phyloP scores from a whole-genome alignment of 37 sponge, comb jelly and placozoan genomes.

The Oopsacas minuta region DNA sequence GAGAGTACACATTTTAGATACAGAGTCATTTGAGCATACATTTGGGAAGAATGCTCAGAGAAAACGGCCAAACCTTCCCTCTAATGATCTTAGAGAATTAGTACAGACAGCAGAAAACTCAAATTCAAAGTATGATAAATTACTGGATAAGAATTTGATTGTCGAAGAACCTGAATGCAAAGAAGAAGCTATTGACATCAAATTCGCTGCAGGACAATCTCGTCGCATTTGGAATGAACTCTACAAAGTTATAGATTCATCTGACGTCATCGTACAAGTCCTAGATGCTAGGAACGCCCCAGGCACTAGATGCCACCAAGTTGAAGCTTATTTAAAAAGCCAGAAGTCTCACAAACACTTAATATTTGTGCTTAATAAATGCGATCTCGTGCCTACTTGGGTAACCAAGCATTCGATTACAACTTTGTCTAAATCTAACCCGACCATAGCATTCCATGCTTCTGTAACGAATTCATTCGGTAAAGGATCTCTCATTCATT shows the following conservation, averaged over 20 bases:
- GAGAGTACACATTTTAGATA: slow-evolving; percentile 78
- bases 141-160: slow-evolving; percentile 37
- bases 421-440: slow-evolving; percentile 67
- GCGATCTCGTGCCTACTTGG: slow-evolving; percentile 98
- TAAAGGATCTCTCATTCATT: slow-evolving; percentile 87
- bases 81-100: slow-evolving; percentile 53
- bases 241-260: slow-evolving; percentile 69
- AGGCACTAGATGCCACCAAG: slow-evolving; percentile 80
- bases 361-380: slow-evolving; percentile 89
- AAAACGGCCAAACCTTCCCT: slow-evolving; percentile 53
- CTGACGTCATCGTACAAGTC: slow-evolving; percentile 49
- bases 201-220: slow-evolving; percentile 86
- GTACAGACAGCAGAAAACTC: not conserved
- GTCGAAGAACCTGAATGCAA: slow-evolving; percentile 47
- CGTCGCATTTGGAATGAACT: slow-evolving; percentile 91
- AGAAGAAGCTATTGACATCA: slow-evolving; percentile 57
- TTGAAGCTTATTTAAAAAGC: slow-evolving; percentile 65
- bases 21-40: slow-evolving; percentile 74
- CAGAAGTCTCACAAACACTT: slow-evolving; percentile 96
- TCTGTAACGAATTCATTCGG: slow-evolving; percentile 92
- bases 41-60: slow-evolving; percentile 86
- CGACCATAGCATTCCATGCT: slow-evolving; percentile 97
- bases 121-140: not conserved
- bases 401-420: slow-evolving; percentile 79
- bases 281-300: slow-evolving; percentile 88